Percentiles rank a stretch among this genome's conserved stretches.
Evolutionary conservation across 2,113 vertebrate genomes (phyloP).

Genomic region (Chionis minor): DNA sequence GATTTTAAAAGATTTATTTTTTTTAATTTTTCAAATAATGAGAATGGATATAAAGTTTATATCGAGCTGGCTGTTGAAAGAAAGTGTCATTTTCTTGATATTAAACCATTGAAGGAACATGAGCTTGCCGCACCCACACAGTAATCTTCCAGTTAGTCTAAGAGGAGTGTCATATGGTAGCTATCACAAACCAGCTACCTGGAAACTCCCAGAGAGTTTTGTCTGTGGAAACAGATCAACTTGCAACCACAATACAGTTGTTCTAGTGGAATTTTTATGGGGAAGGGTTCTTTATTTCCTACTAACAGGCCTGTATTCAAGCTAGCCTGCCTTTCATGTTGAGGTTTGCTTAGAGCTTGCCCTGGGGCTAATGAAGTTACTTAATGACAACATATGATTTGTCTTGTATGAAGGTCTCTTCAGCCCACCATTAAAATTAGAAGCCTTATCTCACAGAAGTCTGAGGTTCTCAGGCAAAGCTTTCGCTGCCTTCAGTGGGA

Average conservation of each 20-base stretch:
- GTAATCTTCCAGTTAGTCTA: neutral
- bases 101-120: neutral
- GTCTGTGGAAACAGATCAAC: neutral
- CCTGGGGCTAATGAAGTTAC: neutral
- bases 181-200: slow-evolving; percentile 27
- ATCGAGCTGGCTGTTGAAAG: neutral
- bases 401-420: neutral
- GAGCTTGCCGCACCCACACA: neutral
- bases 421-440: neutral
- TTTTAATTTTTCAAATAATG: neutral
- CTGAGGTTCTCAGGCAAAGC: neutral
- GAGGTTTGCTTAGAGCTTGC: neutral
- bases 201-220: neutral
- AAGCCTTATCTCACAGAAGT: neutral
- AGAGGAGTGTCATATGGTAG: neutral
- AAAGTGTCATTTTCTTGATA: neutral
- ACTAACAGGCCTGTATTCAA: neutral
- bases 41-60: neutral
- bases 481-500: neutral
- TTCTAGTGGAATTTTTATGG: neutral
- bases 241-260: neutral
- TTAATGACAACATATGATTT: neutral
- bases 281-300: neutral
- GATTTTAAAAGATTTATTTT: neutral
- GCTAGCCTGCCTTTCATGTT: neutral